Conservation (phyloP, 2,113 vertebrate species). For the Canis aureus region DNA sequence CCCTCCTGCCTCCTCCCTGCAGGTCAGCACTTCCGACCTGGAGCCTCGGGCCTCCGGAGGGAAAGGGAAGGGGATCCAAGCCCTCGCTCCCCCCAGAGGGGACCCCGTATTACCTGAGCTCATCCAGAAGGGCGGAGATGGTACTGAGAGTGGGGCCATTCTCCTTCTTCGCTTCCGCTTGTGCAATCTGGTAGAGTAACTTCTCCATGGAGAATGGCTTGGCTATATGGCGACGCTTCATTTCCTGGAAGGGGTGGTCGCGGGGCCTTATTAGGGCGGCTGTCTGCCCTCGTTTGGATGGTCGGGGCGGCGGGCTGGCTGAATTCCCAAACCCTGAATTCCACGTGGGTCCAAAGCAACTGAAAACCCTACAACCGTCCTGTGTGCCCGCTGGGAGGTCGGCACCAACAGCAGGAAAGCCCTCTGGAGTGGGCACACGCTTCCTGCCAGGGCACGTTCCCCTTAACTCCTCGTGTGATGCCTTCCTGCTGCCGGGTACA, state of each 20-base stretch:
- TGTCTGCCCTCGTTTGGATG: neutral
- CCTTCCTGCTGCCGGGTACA: rapidly evolving
- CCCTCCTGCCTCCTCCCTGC: neutral
- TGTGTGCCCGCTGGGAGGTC: neutral
- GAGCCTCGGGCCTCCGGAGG: rapidly evolving
- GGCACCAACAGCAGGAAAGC: neutral
- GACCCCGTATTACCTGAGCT: slow-evolving; percentile 93
- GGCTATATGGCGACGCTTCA: slow-evolving; percentile 97
- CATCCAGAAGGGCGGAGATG: slow-evolving; percentile 97
- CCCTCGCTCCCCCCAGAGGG: rapidly evolving
- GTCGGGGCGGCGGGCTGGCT: too few species aligned
- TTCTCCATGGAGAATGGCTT: slow-evolving; percentile 99
- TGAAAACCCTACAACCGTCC: rapidly evolving
- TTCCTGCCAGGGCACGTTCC: too few species aligned
- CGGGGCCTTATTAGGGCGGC: too few species aligned
- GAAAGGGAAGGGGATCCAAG: too few species aligned
- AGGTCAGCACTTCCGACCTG: neutral
- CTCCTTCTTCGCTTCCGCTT: slow-evolving; percentile 97
- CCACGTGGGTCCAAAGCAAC: neutral
- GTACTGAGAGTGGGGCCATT: slow-evolving; percentile 96
- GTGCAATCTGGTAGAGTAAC: slow-evolving; percentile 98
- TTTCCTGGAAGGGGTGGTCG: slow-evolving; percentile 89
- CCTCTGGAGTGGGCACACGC: too few species aligned
- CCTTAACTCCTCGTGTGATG: rapidly evolving
- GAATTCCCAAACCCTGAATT: neutral